Evolutionary conservation across 1,140 invertebrate species (phyloP), one percentile per base, ranked within the genome.

Genomic region (Pachyrhynchus sulphureomaculatus): DNA sequence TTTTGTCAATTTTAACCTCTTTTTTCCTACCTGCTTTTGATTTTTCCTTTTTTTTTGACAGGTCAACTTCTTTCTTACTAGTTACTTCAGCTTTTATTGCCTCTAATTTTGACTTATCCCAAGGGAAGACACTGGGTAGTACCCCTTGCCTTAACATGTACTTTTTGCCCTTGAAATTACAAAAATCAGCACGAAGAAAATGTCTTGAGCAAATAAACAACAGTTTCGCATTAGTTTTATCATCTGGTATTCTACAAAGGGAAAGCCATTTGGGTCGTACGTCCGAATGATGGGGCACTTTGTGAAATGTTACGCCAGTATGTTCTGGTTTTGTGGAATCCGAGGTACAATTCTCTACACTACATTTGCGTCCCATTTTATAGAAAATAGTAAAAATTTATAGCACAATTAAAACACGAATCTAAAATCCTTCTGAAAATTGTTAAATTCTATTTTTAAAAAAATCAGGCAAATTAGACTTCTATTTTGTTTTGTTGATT

Each of bases 131-230:
- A 51, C 78, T 77, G 0, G 81, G 80, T 15, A 82, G 68, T 20
- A 78, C 78, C 56, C 78, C 78, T 64, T 84, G 82, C 21, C 79
- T 77, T 21, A 86, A 69, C 48, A 81, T 71, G 64, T 82, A 83
- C 63, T 84, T 84, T 32, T 81, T 80, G 61, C 81, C 79, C 66
- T 82, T 82, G 9, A 81, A 80, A 41, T 77, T 77, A 68, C 84
- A 82, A 69, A 86, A 87, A 70, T 87, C 84, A 1, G 78, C 76
- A n/a, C 79, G 75, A 41, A 82, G 76, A 65, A 87, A 87, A 69
- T 87, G 84, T 51, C 81, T 77, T 3, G 85, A 85, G 61, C 85
- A 87, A 3, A 86, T 79, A 63, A 83, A 78, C 32, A 82, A 79
- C 49, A 81, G 79, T 73, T 84, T 80, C 18, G 78, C 79, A 21